Base-by-base conservation (phyloP, 2,113 vertebrate genomes). In the Progne subis region DNA sequence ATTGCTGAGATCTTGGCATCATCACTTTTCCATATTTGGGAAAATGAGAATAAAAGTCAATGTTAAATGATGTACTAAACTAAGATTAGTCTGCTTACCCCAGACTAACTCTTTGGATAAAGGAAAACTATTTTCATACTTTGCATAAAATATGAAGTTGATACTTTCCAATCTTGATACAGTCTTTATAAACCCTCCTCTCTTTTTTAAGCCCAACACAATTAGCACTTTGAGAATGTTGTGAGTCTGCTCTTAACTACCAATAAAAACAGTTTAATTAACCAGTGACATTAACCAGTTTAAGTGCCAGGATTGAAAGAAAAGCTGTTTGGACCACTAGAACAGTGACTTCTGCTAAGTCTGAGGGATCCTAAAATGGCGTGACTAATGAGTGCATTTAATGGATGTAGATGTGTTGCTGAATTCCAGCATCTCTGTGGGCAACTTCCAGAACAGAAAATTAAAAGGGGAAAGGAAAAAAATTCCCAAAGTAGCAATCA, bases 1-100 rank as follows among this genome's bases (percentile, higher is more conserved):
- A 68, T 50, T 79, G 59, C 87, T 70, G 82, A 77, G 86, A 92
- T 85, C 78, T 87, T 85, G 94, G 78, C 63, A 67, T 53, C 67
- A 14, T 12, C 57, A 9, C 65, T 63, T 87, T 41, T 55, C 76
- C 88, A 72, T 46, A 76, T 72, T 46, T 76, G 55, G 59, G 50
- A 88, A 91, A 89, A 94, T 5, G 67, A 79, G 63, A 79, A 34
- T 17, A 52, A 69, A 78, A 94, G 70, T 71, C 76, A 78, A 49
- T 60, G 49, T 15, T 37, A 76, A 60, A 50, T 34, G 8, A 87
- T 56, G 72, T 29, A 76, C 78, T 64, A 69, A 82, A 79, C 21
- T n/a, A 34, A 71, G 70, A 65, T 80, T 49, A 87, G 82, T 21
- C 70, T 55, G 49, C 69, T 91, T 65, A 83, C 55, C 81, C 78